These are phyloP conservation scores for Terebella lapidaria DNA, from an alignment of 2,888 invertebrate genomes.

Conservation along the genomic window DNA sequence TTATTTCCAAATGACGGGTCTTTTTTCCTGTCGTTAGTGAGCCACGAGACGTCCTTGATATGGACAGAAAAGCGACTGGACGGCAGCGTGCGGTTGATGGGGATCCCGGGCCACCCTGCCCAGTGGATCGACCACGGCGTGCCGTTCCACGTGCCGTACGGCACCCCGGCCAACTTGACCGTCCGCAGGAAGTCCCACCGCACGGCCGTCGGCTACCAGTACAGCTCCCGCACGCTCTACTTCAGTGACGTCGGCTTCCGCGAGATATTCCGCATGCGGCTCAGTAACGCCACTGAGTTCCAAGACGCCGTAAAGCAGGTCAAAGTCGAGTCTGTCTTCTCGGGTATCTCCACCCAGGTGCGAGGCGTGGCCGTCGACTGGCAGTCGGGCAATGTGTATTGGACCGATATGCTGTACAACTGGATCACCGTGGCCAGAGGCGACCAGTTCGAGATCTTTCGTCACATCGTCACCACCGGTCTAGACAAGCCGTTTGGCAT, in stretches of 20 bases:
- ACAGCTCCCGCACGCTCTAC: slow-evolving; percentile 10
- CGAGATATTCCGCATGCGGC: slow-evolving; percentile 12
- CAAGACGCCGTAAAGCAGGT: too few relatives aligned
- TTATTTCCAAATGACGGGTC: too few relatives aligned
- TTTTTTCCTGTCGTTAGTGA: too few relatives aligned
- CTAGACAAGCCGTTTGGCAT: slow-evolving; percentile 41
- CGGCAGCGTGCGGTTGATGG: neutral
- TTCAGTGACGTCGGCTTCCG: slow-evolving; percentile 20
- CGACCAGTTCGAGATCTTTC: slow-evolving; percentile 7
- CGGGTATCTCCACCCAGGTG: slow-evolving; percentile 37
- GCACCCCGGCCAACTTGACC: neutral
- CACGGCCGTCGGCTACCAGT: slow-evolving; percentile 15
- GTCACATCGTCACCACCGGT: slow-evolving; percentile 12
- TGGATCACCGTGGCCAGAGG: slow-evolving; percentile 40
- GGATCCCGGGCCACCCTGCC: neutral
- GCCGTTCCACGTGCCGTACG: neutral
- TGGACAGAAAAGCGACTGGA: neutral
- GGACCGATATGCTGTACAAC: slow-evolving; percentile 45
- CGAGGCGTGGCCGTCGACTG: slow-evolving; percentile 46
- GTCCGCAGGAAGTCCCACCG: slow-evolving; percentile 5
- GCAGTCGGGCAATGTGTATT: slow-evolving; percentile 40
- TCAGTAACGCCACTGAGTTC: slow-evolving; percentile 1
- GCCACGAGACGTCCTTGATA: too few relatives aligned
- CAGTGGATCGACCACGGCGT: neutral
- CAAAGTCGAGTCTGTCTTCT: neutral